Percentiles rank a stretch among this genome's conserved stretches.
phyloP scores from a whole-genome alignment of 2,888 invertebrate species.

The Caenorhabditis uteleia region DNA sequence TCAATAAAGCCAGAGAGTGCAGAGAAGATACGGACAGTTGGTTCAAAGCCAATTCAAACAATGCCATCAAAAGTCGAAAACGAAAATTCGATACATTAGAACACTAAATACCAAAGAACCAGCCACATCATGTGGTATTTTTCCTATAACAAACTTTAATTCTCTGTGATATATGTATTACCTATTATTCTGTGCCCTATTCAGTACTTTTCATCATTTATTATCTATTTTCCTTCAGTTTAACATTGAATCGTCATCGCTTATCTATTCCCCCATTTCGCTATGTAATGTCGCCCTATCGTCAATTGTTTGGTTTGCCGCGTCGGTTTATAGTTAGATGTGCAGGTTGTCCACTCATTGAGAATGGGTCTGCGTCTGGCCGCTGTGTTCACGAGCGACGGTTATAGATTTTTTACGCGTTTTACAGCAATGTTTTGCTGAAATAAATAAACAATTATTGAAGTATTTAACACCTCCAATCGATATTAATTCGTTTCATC shows the following conservation, averaged over 20 bases:
- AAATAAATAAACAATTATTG: too few species aligned
- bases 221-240: background rate
- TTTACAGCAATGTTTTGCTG: too few species aligned
- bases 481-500: background rate
- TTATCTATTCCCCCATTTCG: background rate
- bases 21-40: conserved; percentile 30
- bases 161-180: background rate
- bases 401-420: conserved; percentile 35
- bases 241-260: too few species aligned
- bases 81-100: too few species aligned
- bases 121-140: too few species aligned
- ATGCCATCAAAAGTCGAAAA: too few species aligned
- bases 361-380: conserved; percentile 7
- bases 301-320: conserved; percentile 28
- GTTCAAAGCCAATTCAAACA: conserved; percentile 12
- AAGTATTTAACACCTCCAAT: too few species aligned
- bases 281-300: conserved; percentile 20
- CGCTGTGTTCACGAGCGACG: conserved; percentile 22
- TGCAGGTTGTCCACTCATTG: conserved; percentile 36
- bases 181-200: background rate
- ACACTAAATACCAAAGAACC: too few species aligned
- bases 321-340: conserved; percentile 35
- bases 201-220: background rate
- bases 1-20: conserved; percentile 12
- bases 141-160: background rate